Evolutionary conservation across 2,797 vertebrate species (phyloP), one percentile per base, ranked within the genome.

Genomic region (Enteromius trimaculatus): DNA sequence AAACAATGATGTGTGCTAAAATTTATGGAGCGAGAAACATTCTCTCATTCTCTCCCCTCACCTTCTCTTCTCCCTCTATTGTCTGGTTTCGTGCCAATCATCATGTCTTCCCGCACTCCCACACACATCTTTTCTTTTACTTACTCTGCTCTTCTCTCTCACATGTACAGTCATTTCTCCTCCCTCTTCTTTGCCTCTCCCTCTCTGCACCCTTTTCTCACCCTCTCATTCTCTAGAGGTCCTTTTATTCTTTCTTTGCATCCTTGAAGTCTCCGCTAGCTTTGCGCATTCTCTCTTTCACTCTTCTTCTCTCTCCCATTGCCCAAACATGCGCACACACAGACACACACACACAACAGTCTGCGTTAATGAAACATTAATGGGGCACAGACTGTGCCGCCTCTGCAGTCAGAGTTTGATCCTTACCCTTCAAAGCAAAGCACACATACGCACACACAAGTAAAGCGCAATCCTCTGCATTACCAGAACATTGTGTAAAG

Each of bases 331-430:
- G 75, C 14, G 6, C 26, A 34, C 26, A 53, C 71, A 75, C 72
- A 49, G 68, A 72, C 72, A 49, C 79, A 72, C 39, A 81, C 55
- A 75, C 44, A 23, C n/a, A 75, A 3, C 72, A 77, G 37, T 58
- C 72, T 71, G 53, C 10, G 39, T 83, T 83, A 83, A 83, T 83
- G 75, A 83, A 83, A 83, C 74, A 83, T 83, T 83, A 83, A 83
- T 83, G 82, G 82, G 75, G 65, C 55, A 71, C 82, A 70, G 82
- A 49, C 82, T 83, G 39, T 58, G 82, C 62, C 80, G 77, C 72
- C 64, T 82, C 49, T 77, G 72, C 64, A 82, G 72, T 82, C 75
- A 78, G 76, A 83, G 82, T 83, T 83, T 83, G 82, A 83, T 83
- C 75, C 82, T 83, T 78, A 68, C 8, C 75, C 75, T 78, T 83